Evolutionary conservation across 2,797 vertebrate genomes (phyloP).

Genomic region (Pantherophis vulpinus): DNA sequence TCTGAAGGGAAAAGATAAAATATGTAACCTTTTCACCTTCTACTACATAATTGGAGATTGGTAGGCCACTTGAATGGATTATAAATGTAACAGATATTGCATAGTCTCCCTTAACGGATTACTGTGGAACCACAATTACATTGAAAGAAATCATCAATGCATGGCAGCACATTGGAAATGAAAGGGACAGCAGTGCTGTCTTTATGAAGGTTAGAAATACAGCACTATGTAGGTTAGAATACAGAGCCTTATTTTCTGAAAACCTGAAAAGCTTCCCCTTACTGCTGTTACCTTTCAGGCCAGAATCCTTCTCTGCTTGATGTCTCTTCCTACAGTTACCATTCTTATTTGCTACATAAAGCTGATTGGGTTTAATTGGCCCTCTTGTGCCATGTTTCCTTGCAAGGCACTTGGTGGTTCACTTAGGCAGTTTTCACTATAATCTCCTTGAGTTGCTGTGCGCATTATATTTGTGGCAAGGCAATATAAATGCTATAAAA

Average conservation of each 20-base stretch:
- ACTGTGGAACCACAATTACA: neutral
- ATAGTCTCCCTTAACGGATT: neutral
- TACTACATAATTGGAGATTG: neutral
- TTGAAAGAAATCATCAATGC: neutral
- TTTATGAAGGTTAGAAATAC: neutral
- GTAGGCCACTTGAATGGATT: neutral
- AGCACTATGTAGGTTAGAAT: neutral
- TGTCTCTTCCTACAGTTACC: neutral
- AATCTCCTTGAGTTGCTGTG: neutral
- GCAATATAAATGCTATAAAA: conserved; percentile 4
- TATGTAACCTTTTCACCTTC: neutral
- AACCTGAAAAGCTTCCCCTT: neutral
- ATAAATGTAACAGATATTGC: neutral
- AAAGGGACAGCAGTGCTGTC: neutral
- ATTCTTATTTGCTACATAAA: neutral
- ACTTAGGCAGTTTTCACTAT: neutral
- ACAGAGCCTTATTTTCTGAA: neutral
- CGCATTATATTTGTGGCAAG: neutral
- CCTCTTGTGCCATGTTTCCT: neutral
- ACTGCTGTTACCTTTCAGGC: neutral
- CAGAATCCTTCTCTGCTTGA: neutral
- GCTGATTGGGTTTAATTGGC: neutral
- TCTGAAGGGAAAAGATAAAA: neutral
- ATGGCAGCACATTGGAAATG: neutral
- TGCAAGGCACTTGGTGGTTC: neutral